Base-by-base conservation (phyloP, 1,140 invertebrate genomes). In the Campodea augens region DNA sequence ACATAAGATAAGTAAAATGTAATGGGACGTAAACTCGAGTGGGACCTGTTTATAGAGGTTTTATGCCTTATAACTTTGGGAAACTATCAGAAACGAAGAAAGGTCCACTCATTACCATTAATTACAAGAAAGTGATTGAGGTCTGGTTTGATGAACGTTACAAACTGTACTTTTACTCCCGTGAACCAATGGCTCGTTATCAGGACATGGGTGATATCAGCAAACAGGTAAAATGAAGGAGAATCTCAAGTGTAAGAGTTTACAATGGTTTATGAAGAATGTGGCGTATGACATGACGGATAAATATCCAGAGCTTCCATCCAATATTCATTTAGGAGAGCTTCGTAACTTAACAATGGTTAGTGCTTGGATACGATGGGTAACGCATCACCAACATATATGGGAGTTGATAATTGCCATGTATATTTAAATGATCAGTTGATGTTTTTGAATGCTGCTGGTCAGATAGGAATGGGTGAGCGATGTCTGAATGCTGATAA, bases 181-280 rank as follows among this genome's bases (percentile, higher is more conserved):
- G 91, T 49, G 89, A 91, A 58, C 84, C 85, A 0, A 62, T 86
- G 51, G 84, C 84, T 0, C 62, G 75, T 37, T 77, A 77, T 50
- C 61, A 87, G 24, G 82, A 89, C 60, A 81, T 81, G 68, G 84
- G 83, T 5, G 81, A 90, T 60, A 88, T 90, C 41, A 70, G 63
- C 4, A 74, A 85, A 39, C 86, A 89, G 54, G 56, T 87, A 5
- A 71, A 2, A 66, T 95, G 25, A 89, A 87, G 55, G 71, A 87
- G 51, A 68, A 71, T 43, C 68, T 91, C 19, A 70, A 78, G 24
- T 97, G 93, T 56, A 92, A 95, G 63, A 81, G 70, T 53, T 98
- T 98, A 58, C 72, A 85, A 41, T 98, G 93, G 93, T 98, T 78
- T 53, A 92, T 98, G 81, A 81, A 97, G 39, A 93, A 97, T 62